Conservation (phyloP, 2,797 vertebrate species). For the Peromyscus attwateri region DNA sequence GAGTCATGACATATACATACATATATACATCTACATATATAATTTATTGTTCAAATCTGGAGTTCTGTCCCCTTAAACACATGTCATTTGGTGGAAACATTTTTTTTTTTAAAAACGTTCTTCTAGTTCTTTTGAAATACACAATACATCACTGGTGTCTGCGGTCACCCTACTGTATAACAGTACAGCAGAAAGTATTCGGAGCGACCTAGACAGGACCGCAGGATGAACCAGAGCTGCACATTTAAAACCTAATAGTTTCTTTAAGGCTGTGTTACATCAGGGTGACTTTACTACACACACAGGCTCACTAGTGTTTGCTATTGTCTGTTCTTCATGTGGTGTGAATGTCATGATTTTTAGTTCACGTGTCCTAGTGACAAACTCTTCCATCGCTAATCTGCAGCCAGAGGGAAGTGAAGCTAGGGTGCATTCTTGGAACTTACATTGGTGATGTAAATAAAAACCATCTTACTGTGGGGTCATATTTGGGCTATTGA, state of each 20-base stretch:
- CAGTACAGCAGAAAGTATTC: not conserved
- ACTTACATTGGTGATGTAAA: not conserved
- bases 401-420: not conserved
- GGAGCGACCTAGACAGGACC: no score
- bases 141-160: not conserved
- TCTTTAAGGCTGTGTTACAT: conserved; percentile 1
- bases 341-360: not conserved
- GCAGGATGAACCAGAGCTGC: not conserved
- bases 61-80: not conserved
- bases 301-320: not conserved
- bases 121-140: not conserved
- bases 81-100: not conserved
- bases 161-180: no score
- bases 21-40: no score
- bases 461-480: not conserved
- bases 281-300: not conserved
- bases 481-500: not conserved
- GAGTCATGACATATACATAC: no score
- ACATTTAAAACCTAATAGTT: not conserved
- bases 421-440: not conserved
- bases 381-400: not conserved
- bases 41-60: not conserved
- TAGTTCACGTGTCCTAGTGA: not conserved
- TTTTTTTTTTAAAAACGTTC: not conserved
- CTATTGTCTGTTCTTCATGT: not conserved